Conservation (phyloP, 1,140 invertebrate species). For the Oryzaephilus surinamensis region DNA sequence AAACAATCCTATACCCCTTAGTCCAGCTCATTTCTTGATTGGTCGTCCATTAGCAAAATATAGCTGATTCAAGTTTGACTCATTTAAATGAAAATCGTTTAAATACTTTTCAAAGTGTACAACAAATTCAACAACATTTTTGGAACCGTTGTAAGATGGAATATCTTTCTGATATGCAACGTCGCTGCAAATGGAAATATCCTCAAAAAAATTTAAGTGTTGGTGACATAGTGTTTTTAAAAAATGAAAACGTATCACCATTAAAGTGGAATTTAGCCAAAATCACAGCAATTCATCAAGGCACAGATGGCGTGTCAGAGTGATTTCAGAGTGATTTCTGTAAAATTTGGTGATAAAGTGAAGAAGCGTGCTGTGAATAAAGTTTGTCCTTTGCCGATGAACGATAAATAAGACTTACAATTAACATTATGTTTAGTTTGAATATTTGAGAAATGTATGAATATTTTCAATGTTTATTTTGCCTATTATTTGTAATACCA, state of each 20-base stretch:
- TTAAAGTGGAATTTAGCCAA: slow-evolving; percentile 33
- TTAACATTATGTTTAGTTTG: no score
- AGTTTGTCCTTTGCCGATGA: no score
- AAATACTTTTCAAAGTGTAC: slow-evolving; percentile 19
- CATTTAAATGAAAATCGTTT: slow-evolving; percentile 15
- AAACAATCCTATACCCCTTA: slow-evolving; percentile 20
- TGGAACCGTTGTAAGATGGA: slow-evolving; percentile 29
- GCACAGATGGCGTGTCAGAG: slow-evolving; percentile 32
- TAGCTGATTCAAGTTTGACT: slow-evolving; percentile 12
- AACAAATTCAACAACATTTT: slow-evolving; percentile 19
- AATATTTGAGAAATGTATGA: no score
- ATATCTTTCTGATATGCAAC: slow-evolving; percentile 26
- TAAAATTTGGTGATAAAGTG: slow-evolving; percentile 20
- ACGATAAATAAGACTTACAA: no score
- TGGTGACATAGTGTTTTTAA: slow-evolving; percentile 28
- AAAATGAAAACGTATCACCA: slow-evolving; percentile 28
- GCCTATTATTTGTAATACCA: no score
- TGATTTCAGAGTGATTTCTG: slow-evolving; percentile 29
- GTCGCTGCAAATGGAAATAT: slow-evolving; percentile 23
- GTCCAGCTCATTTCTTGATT: slow-evolving; percentile 36
- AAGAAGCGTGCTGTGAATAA: neutral
- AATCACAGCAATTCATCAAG: slow-evolving; percentile 28
- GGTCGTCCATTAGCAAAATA: slow-evolving; percentile 19
- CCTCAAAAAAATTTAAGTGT: neutral
- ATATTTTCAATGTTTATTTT: no score